Evolutionary conservation across 2,113 vertebrate genomes (phyloP).

Genomic region (Clupea harengus): DNA sequence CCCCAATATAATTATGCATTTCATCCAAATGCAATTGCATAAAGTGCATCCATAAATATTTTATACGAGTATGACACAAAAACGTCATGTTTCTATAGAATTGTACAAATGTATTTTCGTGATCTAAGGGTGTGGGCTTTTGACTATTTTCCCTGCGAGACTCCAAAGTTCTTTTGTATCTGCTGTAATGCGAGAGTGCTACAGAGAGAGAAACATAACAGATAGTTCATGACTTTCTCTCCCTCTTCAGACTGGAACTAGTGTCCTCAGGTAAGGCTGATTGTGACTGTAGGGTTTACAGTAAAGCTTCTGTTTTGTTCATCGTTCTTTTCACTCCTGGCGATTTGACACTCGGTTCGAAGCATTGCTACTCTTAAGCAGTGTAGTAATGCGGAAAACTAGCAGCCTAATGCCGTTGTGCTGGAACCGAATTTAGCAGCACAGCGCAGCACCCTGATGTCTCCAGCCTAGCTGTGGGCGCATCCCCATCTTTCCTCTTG

Average conservation of each 20-base stretch:
- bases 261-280: constrained; percentile 22
- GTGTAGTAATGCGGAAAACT: background rate
- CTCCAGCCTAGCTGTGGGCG: background rate
- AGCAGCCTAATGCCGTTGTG: background rate
- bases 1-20: constrained; percentile 11
- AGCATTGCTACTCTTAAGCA: background rate
- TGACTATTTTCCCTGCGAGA: constrained; percentile 3
- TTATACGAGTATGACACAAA: constrained; percentile 13
- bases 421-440: background rate
- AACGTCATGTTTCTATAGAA: constrained; percentile 32
- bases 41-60: constrained; percentile 32
- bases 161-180: constrained; percentile 14
- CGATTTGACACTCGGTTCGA: background rate
- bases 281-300: constrained; percentile 24
- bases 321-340: background rate
- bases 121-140: background rate
- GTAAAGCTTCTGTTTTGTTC: background rate
- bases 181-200: constrained; percentile 40
- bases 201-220: constrained; percentile 35
- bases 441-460: background rate
- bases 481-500: background rate
- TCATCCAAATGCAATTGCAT: constrained; percentile 9
- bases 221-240: constrained; percentile 32
- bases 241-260: constrained; percentile 36
- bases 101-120: constrained; percentile 47